These are phyloP conservation scores for Planococcus citri DNA, from an alignment of 1,140 invertebrate species.

Conservation along the genomic window DNA sequence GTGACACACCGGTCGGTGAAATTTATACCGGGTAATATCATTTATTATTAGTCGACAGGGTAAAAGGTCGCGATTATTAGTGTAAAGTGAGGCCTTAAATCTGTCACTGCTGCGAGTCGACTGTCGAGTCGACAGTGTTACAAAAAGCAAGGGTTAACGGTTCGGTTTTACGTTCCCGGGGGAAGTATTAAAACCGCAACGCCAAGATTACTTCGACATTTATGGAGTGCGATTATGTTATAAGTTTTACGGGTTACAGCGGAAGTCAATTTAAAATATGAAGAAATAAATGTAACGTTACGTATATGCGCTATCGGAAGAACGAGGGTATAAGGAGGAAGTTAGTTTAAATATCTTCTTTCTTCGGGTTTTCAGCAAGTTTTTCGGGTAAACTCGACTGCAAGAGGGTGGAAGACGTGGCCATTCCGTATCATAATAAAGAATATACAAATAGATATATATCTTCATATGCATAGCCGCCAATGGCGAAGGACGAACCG, in stretches of 20 bases:
- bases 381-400: not conserved
- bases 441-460: not conserved
- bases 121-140: not conserved
- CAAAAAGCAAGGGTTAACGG: not conserved
- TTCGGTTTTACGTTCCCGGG: not conserved
- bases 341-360: not conserved
- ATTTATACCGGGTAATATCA: not conserved
- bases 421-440: not conserved
- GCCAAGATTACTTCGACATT: slow-evolving; percentile 5
- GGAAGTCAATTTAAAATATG: slow-evolving; percentile 7
- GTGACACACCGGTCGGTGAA: not conserved
- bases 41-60: not conserved
- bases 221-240: slow-evolving; percentile 3
- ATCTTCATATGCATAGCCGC: not conserved
- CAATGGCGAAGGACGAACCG: not conserved
- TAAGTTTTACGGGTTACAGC: slow-evolving; percentile 6
- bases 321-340: no score
- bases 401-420: not conserved
- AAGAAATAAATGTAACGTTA: not conserved
- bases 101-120: not conserved
- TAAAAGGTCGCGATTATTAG: not conserved
- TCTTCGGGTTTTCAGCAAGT: not conserved
- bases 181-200: slow-evolving; percentile 2
- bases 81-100: not conserved
- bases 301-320: no score